phyloP scores from a whole-genome alignment of 2,113 vertebrate genomes.

The Electrona antarctica region DNA sequence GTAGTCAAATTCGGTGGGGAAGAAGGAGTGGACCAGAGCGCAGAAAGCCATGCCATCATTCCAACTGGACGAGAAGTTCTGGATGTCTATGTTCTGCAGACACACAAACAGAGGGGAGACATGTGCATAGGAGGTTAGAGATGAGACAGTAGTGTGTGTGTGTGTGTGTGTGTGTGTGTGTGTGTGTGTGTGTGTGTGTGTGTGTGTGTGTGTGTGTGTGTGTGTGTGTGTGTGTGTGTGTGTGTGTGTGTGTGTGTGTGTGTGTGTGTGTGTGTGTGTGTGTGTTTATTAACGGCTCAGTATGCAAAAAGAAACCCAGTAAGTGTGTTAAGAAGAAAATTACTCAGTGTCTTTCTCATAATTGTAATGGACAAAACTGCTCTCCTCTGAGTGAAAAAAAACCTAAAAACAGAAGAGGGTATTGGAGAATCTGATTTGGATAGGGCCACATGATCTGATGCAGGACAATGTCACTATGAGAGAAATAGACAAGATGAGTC shows the following conservation, averaged over 20 bases:
- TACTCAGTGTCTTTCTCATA: slow-evolving; percentile 18
- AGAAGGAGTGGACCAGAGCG: slow-evolving; percentile 96
- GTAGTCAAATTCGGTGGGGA: slow-evolving; percentile 95
- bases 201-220: slow-evolving; percentile 3
- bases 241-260: background rate
- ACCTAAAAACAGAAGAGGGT: too few species aligned
- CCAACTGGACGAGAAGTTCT: slow-evolving; percentile 99
- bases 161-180: background rate
- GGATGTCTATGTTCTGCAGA: slow-evolving; percentile 90
- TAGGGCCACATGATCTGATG: too few species aligned
- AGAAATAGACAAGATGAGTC: too few species aligned
- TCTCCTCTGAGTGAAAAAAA: too few species aligned
- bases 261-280: background rate
- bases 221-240: background rate
- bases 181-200: too few species aligned
- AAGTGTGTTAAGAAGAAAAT: background rate
- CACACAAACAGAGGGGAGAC: background rate
- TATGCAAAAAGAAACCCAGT: background rate
- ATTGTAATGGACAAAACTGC: slow-evolving; percentile 30
- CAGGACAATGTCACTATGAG: too few species aligned
- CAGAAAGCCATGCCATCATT: slow-evolving; percentile 98
- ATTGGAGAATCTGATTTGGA: too few species aligned
- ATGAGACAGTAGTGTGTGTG: background rate
- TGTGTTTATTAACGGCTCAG: background rate
- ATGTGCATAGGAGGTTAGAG: background rate